Evolutionary conservation across 2,113 vertebrate species (phyloP).

Genomic region (Pantherophis guttatus): DNA sequence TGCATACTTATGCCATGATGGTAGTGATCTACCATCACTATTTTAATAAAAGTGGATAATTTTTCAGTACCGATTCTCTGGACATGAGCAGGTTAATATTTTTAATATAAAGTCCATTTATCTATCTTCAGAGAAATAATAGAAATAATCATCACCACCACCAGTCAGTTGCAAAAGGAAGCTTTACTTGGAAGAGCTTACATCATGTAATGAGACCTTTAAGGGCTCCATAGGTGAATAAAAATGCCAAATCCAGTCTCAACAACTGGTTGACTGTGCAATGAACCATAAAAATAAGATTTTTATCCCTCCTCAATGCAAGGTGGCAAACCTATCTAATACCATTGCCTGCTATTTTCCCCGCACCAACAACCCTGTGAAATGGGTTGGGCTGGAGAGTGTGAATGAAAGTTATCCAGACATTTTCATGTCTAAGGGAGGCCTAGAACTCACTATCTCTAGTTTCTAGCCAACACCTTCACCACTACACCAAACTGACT

Average conservation of each 20-base stretch:
- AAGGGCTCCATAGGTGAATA: neutral
- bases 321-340: neutral
- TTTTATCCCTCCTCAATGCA: neutral
- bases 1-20: neutral
- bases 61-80: neutral
- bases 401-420: neutral
- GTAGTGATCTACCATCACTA: neutral
- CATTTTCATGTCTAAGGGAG: neutral
- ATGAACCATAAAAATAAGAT: neutral
- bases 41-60: neutral
- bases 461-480: neutral
- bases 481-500: neutral
- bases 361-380: neutral
- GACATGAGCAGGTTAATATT: neutral
- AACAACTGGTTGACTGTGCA: neutral
- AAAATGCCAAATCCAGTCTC: neutral
- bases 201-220: neutral
- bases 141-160: neutral
- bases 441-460: neutral
- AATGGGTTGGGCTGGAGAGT: neutral
- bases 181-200: neutral
- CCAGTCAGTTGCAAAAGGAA: neutral
- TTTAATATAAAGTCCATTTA: neutral
- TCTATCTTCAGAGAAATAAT: neutral
- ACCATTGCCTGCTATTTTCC: neutral